A percentile compares a stretch with the other conserved stretches of the same genome.
phyloP scores from a whole-genome alignment of 2,113 vertebrate genomes.

The Rafetus swinhoei region DNA sequence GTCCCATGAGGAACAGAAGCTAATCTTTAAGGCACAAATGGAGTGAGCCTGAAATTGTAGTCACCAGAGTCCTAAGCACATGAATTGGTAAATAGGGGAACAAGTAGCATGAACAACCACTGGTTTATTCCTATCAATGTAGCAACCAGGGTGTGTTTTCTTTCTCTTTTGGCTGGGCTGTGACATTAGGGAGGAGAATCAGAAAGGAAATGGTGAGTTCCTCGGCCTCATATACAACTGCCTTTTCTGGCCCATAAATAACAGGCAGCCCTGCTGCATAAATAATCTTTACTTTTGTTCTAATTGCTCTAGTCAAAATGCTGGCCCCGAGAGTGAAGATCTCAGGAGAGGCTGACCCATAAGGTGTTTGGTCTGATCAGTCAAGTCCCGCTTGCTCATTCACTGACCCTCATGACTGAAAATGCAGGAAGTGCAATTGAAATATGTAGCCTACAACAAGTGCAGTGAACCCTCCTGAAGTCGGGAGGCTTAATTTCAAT shows the following conservation, averaged over 20 bases:
- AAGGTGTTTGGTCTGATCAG: background rate
- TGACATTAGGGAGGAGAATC: background rate
- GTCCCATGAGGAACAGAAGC: background rate
- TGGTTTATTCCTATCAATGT: background rate
- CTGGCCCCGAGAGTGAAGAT: background rate
- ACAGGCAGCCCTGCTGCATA: background rate
- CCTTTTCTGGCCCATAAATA: background rate
- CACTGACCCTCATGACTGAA: background rate
- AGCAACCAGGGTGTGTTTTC: background rate
- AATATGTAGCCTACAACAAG: conserved; percentile 11
- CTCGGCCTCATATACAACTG: background rate
- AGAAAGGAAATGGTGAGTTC: background rate
- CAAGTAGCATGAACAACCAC: background rate
- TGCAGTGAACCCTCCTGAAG: background rate
- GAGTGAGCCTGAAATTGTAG: background rate
- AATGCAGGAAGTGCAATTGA: background rate
- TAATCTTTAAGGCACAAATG: background rate
- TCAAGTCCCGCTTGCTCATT: background rate
- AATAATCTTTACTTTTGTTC: background rate
- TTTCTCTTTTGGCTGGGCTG: background rate
- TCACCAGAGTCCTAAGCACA: background rate
- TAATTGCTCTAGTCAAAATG: background rate
- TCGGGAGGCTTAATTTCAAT: conserved; percentile 13
- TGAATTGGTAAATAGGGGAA: background rate
- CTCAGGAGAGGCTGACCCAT: background rate